Evolutionary conservation across 2,113 vertebrate genomes (phyloP).

Genomic region (Gallinago jamesoni): DNA sequence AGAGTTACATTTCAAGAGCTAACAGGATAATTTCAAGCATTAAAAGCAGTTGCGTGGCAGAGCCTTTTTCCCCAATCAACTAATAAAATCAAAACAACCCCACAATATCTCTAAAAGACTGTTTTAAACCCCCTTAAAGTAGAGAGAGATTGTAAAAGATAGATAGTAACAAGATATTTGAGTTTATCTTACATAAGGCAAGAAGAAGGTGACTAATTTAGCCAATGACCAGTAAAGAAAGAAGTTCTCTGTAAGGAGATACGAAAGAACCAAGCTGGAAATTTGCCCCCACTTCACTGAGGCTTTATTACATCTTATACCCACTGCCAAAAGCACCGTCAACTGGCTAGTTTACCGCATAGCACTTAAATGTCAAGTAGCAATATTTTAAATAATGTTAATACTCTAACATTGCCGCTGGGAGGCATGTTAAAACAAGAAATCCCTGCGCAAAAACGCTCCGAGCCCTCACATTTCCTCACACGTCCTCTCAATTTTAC

Average conservation of each 20-base stretch:
- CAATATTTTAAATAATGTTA: neutral
- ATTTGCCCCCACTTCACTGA: neutral
- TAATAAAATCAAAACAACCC: neutral
- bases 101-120: neutral
- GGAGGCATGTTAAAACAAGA: conserved; percentile 27
- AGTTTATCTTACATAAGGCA: conserved; percentile 28
- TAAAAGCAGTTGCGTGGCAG: neutral
- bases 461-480: neutral
- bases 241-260: conserved; percentile 31
- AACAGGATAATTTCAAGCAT: neutral
- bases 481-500: neutral
- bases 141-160: neutral
- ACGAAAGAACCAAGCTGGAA: neutral
- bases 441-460: neutral
- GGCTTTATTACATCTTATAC: conserved; percentile 20
- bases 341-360: neutral
- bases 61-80: neutral
- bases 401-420: neutral
- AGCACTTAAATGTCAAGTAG: conserved; percentile 38
- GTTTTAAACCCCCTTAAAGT: neutral
- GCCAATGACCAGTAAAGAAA: conserved; percentile 39
- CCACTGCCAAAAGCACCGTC: neutral
- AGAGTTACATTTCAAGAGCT: neutral
- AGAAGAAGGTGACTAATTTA: conserved; percentile 43
- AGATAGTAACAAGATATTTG: neutral